Percentiles rank a stretch among this genome's conserved stretches.
These are phyloP conservation scores for Crioceris asparagi DNA, from an alignment of 2,888 invertebrate genomes.

Conservation along the genomic window DNA sequence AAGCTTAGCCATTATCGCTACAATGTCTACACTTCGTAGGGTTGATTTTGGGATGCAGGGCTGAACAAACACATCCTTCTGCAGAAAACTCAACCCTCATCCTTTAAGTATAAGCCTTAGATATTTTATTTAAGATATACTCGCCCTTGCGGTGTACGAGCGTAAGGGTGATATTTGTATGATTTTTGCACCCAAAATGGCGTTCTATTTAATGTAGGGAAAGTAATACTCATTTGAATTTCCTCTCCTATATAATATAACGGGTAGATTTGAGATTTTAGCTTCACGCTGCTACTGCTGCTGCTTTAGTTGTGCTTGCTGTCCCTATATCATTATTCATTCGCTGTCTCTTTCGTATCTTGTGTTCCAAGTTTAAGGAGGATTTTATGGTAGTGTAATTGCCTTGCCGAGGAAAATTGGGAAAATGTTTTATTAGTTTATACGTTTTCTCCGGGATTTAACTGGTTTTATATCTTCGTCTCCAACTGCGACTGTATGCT, in stretches of 20 bases:
- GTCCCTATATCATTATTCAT: too few species aligned
- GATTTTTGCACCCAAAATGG: conserved; percentile 35
- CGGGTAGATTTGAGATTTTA: conserved; percentile 33
- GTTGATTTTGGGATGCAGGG: too few species aligned
- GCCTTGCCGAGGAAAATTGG: conserved; percentile 16
- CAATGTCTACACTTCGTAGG: too few species aligned
- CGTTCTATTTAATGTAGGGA: conserved; percentile 37
- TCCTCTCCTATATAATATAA: too few species aligned
- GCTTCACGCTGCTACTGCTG: too few species aligned
- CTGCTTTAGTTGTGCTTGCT: too few species aligned
- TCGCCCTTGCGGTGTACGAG: conserved; percentile 27
- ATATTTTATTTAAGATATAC: conserved; percentile 33
- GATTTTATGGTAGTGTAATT: conserved; percentile 30
- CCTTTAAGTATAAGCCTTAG: conserved; percentile 32
- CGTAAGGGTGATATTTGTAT: conserved; percentile 31
- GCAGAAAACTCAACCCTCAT: conserved; percentile 33
- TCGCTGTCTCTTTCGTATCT: too few species aligned
- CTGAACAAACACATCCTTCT: conserved; percentile 32
- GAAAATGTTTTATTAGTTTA: conserved; percentile 19
- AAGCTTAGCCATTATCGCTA: too few species aligned
- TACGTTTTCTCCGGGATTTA: conserved; percentile 7
- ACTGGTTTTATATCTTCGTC: too few species aligned
- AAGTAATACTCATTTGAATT: conserved; percentile 36
- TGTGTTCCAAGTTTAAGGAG: conserved; percentile 36
- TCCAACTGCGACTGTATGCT: too few species aligned